phyloP scores from a whole-genome alignment of 1,140 invertebrate genomes.

The Aphis craccivora region DNA sequence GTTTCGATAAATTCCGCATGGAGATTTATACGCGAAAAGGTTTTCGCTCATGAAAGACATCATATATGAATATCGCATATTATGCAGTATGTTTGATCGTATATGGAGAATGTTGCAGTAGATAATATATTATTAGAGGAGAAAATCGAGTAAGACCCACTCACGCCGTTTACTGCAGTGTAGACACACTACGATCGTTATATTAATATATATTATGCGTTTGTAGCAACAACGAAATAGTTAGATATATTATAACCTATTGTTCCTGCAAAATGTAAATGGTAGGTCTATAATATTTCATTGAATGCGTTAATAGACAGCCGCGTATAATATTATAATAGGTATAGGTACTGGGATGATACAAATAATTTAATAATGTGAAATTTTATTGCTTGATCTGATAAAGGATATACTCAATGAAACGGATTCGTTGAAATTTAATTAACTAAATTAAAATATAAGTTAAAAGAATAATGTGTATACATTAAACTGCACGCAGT shows the following conservation, averaged over 20 bases:
- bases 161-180: no score
- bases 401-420: not conserved
- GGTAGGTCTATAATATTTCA: not conserved
- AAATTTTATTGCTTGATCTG: not conserved
- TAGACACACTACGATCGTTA: not conserved
- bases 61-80: not conserved
- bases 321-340: not conserved
- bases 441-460: not conserved
- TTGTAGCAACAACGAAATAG: not conserved
- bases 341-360: not conserved
- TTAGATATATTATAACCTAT: not conserved
- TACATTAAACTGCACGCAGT: not conserved
- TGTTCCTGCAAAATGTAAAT: not conserved
- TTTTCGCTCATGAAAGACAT: not conserved
- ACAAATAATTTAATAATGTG: not conserved
- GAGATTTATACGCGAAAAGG: conserved; percentile 9
- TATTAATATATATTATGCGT: conserved; percentile 7
- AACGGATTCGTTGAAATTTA: not conserved
- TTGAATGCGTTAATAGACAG: not conserved
- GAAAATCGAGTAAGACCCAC: not conserved
- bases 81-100: not conserved
- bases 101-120: not conserved
- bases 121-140: not conserved
- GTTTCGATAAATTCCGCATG: not conserved
- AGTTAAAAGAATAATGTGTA: not conserved